Percentiles rank a stretch among this genome's conserved stretches.
These are phyloP conservation scores for Crax fasciolata DNA, from an alignment of 2,797 vertebrate genomes.

Conservation along the genomic window DNA sequence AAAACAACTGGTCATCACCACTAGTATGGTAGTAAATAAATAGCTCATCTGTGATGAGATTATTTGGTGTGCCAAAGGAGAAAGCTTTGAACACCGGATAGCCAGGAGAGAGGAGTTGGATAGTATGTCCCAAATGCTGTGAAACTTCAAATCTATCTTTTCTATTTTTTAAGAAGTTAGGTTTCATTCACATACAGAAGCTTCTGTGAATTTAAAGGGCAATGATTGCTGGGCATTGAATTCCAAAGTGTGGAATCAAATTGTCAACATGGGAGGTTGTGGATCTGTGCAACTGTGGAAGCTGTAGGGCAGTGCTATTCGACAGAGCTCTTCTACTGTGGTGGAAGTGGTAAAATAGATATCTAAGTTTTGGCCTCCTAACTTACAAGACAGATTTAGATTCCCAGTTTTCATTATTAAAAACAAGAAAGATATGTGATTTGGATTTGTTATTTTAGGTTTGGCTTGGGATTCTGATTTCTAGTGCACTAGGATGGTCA, in stretches of 20 bases:
- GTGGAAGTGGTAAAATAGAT: conserved; percentile 7
- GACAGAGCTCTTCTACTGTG: not conserved
- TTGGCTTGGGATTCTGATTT: conserved; percentile 46
- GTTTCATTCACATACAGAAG: not conserved
- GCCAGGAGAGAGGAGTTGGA: not conserved
- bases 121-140: not conserved
- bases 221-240: not conserved
- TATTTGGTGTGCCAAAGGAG: not conserved
- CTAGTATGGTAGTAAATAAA: not conserved
- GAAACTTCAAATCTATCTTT: not conserved
- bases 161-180: not conserved
- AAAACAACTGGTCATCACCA: not conserved
- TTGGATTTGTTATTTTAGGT: conserved; percentile 39
- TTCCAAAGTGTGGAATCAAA: not conserved
- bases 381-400: not conserved
- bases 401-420: conserved; percentile 29
- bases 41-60: not conserved
- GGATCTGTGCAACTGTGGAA: not conserved
- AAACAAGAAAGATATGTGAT: not conserved
- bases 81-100: not conserved
- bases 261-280: not conserved
- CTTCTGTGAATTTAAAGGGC: not conserved
- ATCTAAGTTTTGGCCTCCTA: not conserved
- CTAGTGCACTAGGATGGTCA: not conserved
- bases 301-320: not conserved